A percentile compares a stretch with the other conserved stretches of the same genome.
Conservation (phyloP, 2,888 invertebrate genomes). For the Acronicta aceris region DNA sequence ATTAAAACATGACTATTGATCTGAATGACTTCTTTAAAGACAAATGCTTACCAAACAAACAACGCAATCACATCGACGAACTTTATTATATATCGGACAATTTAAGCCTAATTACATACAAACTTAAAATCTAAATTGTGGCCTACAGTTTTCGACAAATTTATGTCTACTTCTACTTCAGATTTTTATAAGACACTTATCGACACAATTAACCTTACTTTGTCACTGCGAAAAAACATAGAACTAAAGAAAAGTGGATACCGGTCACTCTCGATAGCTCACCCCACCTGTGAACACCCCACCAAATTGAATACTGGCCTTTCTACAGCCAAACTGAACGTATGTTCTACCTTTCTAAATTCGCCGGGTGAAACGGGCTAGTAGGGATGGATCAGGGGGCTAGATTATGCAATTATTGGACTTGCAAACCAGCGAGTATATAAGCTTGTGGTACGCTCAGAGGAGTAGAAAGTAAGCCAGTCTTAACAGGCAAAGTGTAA, state of each 20-base stretch:
- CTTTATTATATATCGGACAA: neutral
- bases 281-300: slow-evolving; percentile 75
- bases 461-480: slow-evolving; percentile 81
- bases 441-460: slow-evolving; percentile 76
- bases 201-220: slow-evolving; percentile 50
- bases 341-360: slow-evolving; percentile 72
- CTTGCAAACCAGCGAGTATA: slow-evolving; percentile 74
- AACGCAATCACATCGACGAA: neutral
- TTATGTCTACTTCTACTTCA: neutral
- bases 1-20: neutral
- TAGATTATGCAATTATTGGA: slow-evolving; percentile 80
- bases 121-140: slow-evolving; percentile 13
- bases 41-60: slow-evolving; percentile 14
- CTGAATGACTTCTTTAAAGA: neutral
- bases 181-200: slow-evolving; percentile 9
- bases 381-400: slow-evolving; percentile 85
- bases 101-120: neutral
- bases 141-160: neutral
- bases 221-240: slow-evolving; percentile 50
- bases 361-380: slow-evolving; percentile 74
- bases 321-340: slow-evolving; percentile 55
- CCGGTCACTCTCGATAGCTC: slow-evolving; percentile 54
- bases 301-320: slow-evolving; percentile 67
- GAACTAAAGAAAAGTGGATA: slow-evolving; percentile 49
- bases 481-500: slow-evolving; percentile 75